phyloP scores from a whole-genome alignment of 2,888 invertebrate species.

The Merodon equestris region DNA sequence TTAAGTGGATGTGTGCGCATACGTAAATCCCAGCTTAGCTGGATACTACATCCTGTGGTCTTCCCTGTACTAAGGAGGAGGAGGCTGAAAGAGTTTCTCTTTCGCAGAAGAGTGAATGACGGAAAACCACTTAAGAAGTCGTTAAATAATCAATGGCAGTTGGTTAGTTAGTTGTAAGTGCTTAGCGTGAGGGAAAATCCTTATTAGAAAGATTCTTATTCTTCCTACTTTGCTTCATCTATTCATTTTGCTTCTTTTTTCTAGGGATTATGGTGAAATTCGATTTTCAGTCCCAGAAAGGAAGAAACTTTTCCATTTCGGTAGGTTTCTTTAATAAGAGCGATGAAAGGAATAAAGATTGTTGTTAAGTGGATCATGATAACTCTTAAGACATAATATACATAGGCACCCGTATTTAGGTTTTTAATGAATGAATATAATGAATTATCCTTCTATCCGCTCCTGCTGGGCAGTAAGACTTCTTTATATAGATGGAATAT shows the following conservation, averaged over 20 bases:
- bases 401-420: too few species aligned
- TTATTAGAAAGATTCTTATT: conserved; percentile 56
- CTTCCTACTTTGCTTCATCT: not conserved
- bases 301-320: conserved; percentile 43
- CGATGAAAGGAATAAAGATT: too few species aligned
- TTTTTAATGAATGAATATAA: too few species aligned
- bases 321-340: conserved; percentile 14
- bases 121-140: conserved; percentile 78
- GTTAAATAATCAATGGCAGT: conserved; percentile 78
- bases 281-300: conserved; percentile 48
- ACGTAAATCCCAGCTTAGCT: conserved; percentile 60
- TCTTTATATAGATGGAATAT: too few species aligned
- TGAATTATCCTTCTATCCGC: too few species aligned
- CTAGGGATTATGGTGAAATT: conserved; percentile 57
- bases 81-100: conserved; percentile 46
- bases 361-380: too few species aligned
- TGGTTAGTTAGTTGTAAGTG: conserved; percentile 67
- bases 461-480: too few species aligned
- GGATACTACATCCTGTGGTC: conserved; percentile 9
- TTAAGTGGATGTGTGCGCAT: conserved; percentile 53
- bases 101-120: not conserved
- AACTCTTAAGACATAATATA: too few species aligned
- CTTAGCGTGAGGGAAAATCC: conserved; percentile 38
- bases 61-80: too few species aligned
- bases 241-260: conserved; percentile 19